Conservation (phyloP, 1,140 invertebrate genomes). For the Anoplolepis gracilipes region DNA sequence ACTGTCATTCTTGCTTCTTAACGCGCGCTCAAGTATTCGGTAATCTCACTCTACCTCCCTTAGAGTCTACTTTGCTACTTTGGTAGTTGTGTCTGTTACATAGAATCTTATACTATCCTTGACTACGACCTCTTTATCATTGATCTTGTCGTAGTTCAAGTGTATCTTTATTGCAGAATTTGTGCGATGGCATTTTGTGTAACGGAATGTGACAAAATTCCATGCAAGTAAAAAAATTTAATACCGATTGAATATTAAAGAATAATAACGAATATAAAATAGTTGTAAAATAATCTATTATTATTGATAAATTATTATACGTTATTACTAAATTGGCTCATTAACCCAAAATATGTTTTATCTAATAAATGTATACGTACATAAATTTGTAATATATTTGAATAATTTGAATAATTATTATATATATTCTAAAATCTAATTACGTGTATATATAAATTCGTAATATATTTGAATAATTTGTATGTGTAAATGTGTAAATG, state of each 20-base stretch:
- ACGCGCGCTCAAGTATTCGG: conserved; percentile 3
- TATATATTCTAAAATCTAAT: too few species aligned
- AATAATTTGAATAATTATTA: too few species aligned
- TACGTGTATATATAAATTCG: too few species aligned
- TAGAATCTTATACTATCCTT: not conserved
- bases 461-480: too few species aligned
- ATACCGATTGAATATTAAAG: not conserved
- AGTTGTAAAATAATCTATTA: conserved; percentile 28
- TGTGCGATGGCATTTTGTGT: not conserved
- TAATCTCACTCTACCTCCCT: not conserved
- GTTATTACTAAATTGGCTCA: not conserved
- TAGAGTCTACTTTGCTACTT: not conserved
- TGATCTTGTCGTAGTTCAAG: conserved; percentile 3
- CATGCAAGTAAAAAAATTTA: conserved; percentile 13
- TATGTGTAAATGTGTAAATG: too few species aligned
- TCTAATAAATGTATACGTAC: not conserved
- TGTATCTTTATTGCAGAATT: not conserved
- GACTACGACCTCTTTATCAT: conserved; percentile 3
- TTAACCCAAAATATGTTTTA: conserved; percentile 13
- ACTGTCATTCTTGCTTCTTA: not conserved
- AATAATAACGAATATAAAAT: not conserved
- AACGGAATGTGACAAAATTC: not conserved
- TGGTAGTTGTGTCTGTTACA: not conserved
- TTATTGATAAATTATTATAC: not conserved
- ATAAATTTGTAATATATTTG: too few species aligned